A percentile compares a stretch with the other conserved stretches of the same genome.
Conservation (phyloP, 2,888 invertebrate genomes). For the Sinodicranocentrus sp. region DNA sequence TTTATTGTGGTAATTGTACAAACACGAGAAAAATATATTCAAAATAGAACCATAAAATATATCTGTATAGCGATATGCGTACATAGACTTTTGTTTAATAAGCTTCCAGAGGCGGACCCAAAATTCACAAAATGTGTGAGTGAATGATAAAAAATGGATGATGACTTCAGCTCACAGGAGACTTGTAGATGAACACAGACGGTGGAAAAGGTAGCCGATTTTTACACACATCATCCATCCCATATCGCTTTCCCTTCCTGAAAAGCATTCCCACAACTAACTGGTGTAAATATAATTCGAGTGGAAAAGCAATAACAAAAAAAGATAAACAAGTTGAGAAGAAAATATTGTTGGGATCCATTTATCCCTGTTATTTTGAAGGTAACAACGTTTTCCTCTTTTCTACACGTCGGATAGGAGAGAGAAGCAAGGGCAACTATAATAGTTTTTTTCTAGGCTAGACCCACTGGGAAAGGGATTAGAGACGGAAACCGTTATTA, state of each 20-base stretch:
- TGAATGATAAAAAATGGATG: slow-evolving; percentile 61
- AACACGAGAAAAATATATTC: neutral
- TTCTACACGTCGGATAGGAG: neutral
- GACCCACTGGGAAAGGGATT: slow-evolving; percentile 65
- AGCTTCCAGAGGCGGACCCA: neutral
- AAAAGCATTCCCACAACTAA: neutral
- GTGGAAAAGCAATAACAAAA: slow-evolving; percentile 3
- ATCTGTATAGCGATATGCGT: neutral
- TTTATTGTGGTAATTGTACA: neutral
- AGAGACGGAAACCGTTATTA: slow-evolving; percentile 63
- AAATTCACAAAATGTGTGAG: neutral
- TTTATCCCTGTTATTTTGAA: too few species aligned
- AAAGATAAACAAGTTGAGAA: too few species aligned
- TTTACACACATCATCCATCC: neutral
- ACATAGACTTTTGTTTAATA: neutral
- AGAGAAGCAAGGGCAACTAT: slow-evolving; percentile 2
- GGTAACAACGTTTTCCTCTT: neutral
- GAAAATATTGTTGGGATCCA: too few species aligned
- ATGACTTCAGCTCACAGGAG: slow-evolving; percentile 25
- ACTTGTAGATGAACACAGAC: neutral
- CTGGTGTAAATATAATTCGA: neutral
- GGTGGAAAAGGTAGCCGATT: neutral
- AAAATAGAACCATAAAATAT: neutral
- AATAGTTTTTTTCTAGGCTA: slow-evolving; percentile 10
- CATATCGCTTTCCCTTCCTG: neutral